A percentile compares a stretch with the other conserved stretches of the same genome.
Conservation (phyloP, 2,113 vertebrate genomes). For the Neotoma lepida region DNA sequence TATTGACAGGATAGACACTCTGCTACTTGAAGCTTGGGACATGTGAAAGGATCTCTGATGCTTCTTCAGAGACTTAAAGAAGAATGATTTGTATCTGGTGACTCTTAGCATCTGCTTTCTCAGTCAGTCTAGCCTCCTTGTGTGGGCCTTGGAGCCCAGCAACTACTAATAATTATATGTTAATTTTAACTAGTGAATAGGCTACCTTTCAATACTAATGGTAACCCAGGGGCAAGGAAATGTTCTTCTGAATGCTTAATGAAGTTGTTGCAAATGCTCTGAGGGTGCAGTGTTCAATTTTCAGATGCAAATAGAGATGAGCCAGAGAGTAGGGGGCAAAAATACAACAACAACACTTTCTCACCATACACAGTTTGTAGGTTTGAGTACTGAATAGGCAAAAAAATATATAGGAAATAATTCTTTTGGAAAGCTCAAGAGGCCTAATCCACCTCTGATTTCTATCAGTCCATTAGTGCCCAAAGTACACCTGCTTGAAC, state of each 20-base stretch:
- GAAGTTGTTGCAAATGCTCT: constrained; percentile 45
- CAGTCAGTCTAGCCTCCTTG: neutral
- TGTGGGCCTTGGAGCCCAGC: neutral
- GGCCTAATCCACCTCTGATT: constrained; percentile 70
- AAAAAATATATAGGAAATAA: constrained; percentile 72
- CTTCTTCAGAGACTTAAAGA: neutral
- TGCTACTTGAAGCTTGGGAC: neutral
- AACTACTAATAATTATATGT: constrained; percentile 31
- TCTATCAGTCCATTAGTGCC: constrained; percentile 66
- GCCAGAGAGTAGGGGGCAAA: neutral
- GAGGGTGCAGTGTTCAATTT: constrained; percentile 24
- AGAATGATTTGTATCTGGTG: neutral
- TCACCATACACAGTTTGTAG: neutral
- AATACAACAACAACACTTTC: neutral
- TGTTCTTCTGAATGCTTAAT: constrained; percentile 53
- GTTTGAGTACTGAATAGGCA: constrained; percentile 64
- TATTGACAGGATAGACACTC: neutral
- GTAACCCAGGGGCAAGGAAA: constrained; percentile 43
- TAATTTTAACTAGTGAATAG: constrained; percentile 61
- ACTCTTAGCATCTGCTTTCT: neutral
- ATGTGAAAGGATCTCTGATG: fast-evolving
- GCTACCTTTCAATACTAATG: constrained; percentile 44
- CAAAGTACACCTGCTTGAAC: constrained; percentile 59
- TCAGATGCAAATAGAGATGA: constrained; percentile 37
- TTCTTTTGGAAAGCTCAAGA: constrained; percentile 75